phyloP scores from a whole-genome alignment of 2,113 vertebrate genomes.

The Propithecus coquereli region DNA sequence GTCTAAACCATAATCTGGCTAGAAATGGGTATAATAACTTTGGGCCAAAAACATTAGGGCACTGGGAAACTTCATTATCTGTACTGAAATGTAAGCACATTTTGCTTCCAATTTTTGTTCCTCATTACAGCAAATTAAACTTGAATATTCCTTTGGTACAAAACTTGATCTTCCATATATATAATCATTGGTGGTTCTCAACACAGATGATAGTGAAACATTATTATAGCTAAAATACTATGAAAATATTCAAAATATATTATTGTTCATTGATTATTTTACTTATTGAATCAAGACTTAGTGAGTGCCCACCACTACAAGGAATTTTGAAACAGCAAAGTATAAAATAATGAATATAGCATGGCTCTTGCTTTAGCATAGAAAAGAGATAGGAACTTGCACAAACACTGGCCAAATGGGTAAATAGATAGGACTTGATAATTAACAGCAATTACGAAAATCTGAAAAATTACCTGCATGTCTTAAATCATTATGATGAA shows the following conservation, averaged over 20 bases:
- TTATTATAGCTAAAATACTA: neutral
- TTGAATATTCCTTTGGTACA: neutral
- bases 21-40: neutral
- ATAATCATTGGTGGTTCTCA: neutral
- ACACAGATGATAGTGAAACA: neutral
- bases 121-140: neutral
- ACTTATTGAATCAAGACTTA: slow-evolving; percentile 5
- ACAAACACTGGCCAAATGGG: neutral
- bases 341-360: neutral
- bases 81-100: neutral
- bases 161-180: neutral
- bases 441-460: neutral
- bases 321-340: neutral
- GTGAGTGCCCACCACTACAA: neutral
- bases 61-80: neutral
- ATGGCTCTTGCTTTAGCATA: neutral
- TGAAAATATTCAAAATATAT: neutral
- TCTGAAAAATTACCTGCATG: neutral
- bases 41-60: neutral
- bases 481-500: neutral
- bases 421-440: neutral
- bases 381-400: neutral
- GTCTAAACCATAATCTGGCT: neutral
- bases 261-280: neutral
- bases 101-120: neutral